Evolutionary conservation across 2,888 invertebrate genomes (phyloP), one percentile per base, ranked within the genome.

Genomic region (Conistra vaccinii): DNA sequence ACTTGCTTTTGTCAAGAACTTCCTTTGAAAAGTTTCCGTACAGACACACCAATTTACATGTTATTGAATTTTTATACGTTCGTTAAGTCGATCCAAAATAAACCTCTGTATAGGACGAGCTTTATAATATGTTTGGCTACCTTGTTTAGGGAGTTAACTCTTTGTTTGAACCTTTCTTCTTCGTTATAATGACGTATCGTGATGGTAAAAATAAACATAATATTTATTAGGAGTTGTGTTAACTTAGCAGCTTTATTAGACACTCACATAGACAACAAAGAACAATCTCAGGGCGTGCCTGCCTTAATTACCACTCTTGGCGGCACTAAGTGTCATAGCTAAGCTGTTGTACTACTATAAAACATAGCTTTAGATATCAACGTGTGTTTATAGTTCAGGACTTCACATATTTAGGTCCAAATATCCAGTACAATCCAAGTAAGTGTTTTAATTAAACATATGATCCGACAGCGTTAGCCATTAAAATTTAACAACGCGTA

Each of bases 21-120:
- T 93, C 91, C 92, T 93, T 93, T 91, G 89, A 92, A 95, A 96
- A 94, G 92, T 95, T 95, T 90, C 78, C 91, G 92, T 90, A 92
- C 92, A 93, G 93, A 92, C 92, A 92, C 92, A 91, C 91, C 90
- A 92, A 96, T 96, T 96, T 96, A 95, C 96, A 96, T 96, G 94
- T 95, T 96, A 96, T 96, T 96, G 96, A 95, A 94, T 96, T 95
- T 95, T 96, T 95, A 94, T 93, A 92, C 94, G 92, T 93, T 94
- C 93, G 92, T 94, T 94, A 94, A 93, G 93, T 91, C 91, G 89
- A 91, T 91, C 90, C 89, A 79, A 85, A 85, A 87, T 84, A 76
- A 73, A 76, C 73, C 72, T 78, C 42, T 69, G 35, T 72, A 74
- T 70, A 80, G 68, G 73, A 70, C 51, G 48, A 67, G 65, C 66